phyloP scores from a whole-genome alignment of 2,888 invertebrate species.

The Lepidocyrtoides sp. region DNA sequence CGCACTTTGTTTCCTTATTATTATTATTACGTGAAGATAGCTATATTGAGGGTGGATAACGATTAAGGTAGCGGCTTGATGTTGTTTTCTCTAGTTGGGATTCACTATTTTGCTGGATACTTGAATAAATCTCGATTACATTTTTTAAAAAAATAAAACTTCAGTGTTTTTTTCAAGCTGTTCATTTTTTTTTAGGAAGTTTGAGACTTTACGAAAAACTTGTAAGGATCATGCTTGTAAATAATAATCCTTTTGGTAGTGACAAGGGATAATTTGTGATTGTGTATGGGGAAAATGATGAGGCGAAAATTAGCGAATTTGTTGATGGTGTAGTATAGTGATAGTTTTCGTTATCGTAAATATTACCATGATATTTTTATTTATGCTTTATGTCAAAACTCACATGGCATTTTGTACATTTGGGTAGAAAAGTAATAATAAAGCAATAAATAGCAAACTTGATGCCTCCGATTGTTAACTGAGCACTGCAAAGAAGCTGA shows the following conservation, averaged over 20 bases:
- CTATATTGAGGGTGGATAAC: not conserved
- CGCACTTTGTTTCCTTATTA: slow-evolving; percentile 6
- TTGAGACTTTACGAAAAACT: too few relatives aligned
- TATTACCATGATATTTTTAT: slow-evolving; percentile 20
- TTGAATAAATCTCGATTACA: not conserved
- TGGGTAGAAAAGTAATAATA: slow-evolving; percentile 37
- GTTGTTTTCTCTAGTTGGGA: not conserved
- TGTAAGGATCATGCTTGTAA: too few relatives aligned
- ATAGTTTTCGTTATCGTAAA: slow-evolving; percentile 25
- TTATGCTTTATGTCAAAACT: slow-evolving; percentile 44
- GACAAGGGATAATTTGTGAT: slow-evolving; percentile 16
- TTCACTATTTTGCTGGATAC: not conserved
- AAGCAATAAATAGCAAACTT: not conserved
- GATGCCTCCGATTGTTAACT: not conserved
- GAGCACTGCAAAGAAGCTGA: not conserved
- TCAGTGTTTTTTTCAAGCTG: not conserved
- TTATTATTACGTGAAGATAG: not conserved
- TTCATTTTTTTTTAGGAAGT: too few relatives aligned
- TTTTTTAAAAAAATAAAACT: too few relatives aligned
- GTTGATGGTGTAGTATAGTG: not conserved
- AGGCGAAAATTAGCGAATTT: slow-evolving; percentile 34
- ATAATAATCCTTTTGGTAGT: not conserved
- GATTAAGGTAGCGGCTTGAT: not conserved
- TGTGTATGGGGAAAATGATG: slow-evolving; percentile 27
- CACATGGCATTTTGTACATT: slow-evolving; percentile 5